Evolutionary conservation across 2,888 invertebrate species (phyloP).

Genomic region (Liopterus haemorrhoidalis): DNA sequence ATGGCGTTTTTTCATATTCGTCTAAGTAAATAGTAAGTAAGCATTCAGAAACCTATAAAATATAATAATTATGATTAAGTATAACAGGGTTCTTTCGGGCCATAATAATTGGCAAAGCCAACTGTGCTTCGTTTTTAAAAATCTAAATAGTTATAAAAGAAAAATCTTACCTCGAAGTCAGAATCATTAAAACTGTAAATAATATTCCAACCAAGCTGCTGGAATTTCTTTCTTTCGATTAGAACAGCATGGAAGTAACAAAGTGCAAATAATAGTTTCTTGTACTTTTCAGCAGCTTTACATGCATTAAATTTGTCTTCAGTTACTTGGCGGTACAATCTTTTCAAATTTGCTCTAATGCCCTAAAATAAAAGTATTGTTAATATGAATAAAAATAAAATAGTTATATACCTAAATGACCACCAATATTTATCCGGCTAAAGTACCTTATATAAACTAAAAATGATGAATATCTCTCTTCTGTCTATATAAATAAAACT

Average conservation of each 20-base stretch:
- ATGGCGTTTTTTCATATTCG: slow-evolving; percentile 78
- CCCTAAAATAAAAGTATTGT: slow-evolving; percentile 51
- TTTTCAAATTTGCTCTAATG: slow-evolving; percentile 79
- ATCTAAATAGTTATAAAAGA: background rate
- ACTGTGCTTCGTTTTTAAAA: background rate
- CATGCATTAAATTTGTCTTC: slow-evolving; percentile 71
- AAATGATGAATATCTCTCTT: too few species aligned
- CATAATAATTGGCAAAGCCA: background rate
- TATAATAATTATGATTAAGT: slow-evolving; percentile 8
- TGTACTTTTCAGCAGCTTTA: slow-evolving; percentile 64
- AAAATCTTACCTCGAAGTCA: slow-evolving; percentile 82
- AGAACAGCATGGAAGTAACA: slow-evolving; percentile 84
- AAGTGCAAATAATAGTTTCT: slow-evolving; percentile 70
- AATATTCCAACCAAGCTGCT: slow-evolving; percentile 85
- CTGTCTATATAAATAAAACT: too few species aligned
- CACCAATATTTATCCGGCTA: too few species aligned
- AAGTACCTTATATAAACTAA: too few species aligned
- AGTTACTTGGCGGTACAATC: slow-evolving; percentile 71
- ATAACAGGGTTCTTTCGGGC: background rate
- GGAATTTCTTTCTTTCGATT: slow-evolving; percentile 78
- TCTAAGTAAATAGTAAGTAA: slow-evolving; percentile 77
- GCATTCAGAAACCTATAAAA: slow-evolving; percentile 66
- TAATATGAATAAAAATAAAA: background rate
- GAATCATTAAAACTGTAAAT: slow-evolving; percentile 87
- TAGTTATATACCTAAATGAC: too few species aligned